Percentiles rank a stretch among this genome's conserved stretches.
Conservation (phyloP, 1,140 invertebrate genomes). For the Atopsyche davidsoni region DNA sequence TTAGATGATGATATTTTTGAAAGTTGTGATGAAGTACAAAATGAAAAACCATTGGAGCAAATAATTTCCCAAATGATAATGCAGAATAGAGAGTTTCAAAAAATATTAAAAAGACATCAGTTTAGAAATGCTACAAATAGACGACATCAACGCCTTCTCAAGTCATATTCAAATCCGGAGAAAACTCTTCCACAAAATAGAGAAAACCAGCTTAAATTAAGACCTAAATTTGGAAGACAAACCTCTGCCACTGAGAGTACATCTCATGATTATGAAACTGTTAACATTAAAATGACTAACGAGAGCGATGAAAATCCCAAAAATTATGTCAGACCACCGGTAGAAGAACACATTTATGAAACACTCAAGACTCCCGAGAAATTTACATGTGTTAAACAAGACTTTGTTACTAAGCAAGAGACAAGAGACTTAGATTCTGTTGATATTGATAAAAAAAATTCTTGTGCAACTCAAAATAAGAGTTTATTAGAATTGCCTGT, state of each 20-base stretch:
- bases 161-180: constrained; percentile 47
- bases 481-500: neutral
- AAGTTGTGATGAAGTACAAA: constrained; percentile 36
- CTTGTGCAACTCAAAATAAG: neutral
- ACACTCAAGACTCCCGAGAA: constrained; percentile 34
- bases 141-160: constrained; percentile 51
- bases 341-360: constrained; percentile 52
- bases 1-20: constrained; percentile 35
- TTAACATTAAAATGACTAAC: neutral
- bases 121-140: constrained; percentile 50
- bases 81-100: constrained; percentile 78
- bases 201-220: constrained; percentile 39
- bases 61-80: constrained; percentile 78
- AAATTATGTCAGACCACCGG: constrained; percentile 33
- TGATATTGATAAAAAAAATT: neutral
- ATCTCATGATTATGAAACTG: constrained; percentile 35
- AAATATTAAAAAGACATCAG: constrained; percentile 64
- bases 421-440: too few relatives aligned
- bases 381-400: neutral
- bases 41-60: constrained; percentile 60
- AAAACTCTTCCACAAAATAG: constrained; percentile 36
- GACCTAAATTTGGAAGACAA: constrained; percentile 45
- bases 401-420: neutral
- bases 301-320: neutral
- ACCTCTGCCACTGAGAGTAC: constrained; percentile 33